A percentile compares a stretch with the other conserved stretches of the same genome.
Evolutionary conservation across 2,888 invertebrate species (phyloP).

Genomic region (Watsonalla binaria): DNA sequence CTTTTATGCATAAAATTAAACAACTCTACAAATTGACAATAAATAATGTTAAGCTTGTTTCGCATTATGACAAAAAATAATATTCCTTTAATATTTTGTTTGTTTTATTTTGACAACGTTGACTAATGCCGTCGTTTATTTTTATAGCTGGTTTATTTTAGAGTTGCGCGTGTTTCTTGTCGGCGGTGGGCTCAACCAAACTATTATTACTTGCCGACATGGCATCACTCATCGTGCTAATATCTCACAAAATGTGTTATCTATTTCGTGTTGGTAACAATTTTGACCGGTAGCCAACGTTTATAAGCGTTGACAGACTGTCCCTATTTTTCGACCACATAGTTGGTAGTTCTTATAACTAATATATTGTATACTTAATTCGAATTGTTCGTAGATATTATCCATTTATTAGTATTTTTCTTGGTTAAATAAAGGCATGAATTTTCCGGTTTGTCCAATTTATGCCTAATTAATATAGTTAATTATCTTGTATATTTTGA

Average conservation of each 20-base stretch:
- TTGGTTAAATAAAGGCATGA: no score
- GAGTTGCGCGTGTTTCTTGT: conserved; percentile 59
- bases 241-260: conserved; percentile 58
- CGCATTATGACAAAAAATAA: conserved; percentile 21
- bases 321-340: conserved; percentile 15
- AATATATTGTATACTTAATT: not conserved
- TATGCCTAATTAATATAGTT: no score
- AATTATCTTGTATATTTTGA: no score
- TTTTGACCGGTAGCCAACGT: conserved; percentile 60
- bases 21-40: not conserved
- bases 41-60: conserved; percentile 5
- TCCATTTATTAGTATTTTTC: no score
- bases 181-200: conserved; percentile 55
- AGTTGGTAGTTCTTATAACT: no score
- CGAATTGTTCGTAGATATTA: not conserved
- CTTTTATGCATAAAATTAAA: no score
- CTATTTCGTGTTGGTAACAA: conserved; percentile 54
- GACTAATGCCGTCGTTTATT: conserved; percentile 75
- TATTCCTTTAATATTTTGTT: conserved; percentile 31
- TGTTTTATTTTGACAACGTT: conserved; percentile 73
- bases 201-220: conserved; percentile 71
- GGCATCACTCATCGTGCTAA: conserved; percentile 72
- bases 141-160: conserved; percentile 71
- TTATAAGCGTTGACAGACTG: conserved; percentile 35
- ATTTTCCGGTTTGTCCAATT: no score